phyloP scores from a whole-genome alignment of 1,140 invertebrate species.

The Diachasma alloeum region DNA sequence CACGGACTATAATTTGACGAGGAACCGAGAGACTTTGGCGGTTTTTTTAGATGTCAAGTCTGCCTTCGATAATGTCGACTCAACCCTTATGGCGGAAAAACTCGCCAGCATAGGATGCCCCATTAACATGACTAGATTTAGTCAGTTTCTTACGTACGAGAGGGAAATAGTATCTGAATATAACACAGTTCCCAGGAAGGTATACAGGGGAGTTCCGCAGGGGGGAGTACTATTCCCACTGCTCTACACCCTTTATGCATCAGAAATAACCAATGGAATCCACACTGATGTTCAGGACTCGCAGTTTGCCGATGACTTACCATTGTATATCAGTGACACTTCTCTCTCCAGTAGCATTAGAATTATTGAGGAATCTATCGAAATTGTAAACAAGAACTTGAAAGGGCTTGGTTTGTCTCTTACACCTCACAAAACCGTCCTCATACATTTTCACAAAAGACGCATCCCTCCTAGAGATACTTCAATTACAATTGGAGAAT shows the following conservation, averaged over 20 bases:
- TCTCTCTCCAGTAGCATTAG: background rate
- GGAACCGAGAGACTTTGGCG: too few relatives aligned
- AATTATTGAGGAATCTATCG: background rate
- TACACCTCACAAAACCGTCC: slow-evolving; percentile 33
- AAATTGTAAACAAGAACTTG: slow-evolving; percentile 14
- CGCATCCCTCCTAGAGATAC: background rate
- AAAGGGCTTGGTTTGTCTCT: slow-evolving; percentile 26
- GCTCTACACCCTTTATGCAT: slow-evolving; percentile 21
- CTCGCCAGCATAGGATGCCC: too few relatives aligned
- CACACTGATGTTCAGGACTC: background rate
- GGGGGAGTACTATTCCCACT: slow-evolving; percentile 25
- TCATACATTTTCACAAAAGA: slow-evolving; percentile 34
- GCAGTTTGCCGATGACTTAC: slow-evolving; percentile 34
- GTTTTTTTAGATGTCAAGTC: too few relatives aligned
- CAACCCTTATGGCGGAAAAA: too few relatives aligned
- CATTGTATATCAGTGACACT: background rate
- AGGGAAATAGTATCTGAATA: background rate
- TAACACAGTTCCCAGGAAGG: background rate
- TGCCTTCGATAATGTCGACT: too few relatives aligned
- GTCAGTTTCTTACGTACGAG: too few relatives aligned
- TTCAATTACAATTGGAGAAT: background rate
- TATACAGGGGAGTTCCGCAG: slow-evolving; percentile 29
- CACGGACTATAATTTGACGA: slow-evolving; percentile 6
- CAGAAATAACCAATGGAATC: background rate
- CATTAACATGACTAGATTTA: too few relatives aligned